These are phyloP conservation scores for human DNA, from an alignment of 2,113 vertebrate species.

Conservation along the genomic window DNA sequence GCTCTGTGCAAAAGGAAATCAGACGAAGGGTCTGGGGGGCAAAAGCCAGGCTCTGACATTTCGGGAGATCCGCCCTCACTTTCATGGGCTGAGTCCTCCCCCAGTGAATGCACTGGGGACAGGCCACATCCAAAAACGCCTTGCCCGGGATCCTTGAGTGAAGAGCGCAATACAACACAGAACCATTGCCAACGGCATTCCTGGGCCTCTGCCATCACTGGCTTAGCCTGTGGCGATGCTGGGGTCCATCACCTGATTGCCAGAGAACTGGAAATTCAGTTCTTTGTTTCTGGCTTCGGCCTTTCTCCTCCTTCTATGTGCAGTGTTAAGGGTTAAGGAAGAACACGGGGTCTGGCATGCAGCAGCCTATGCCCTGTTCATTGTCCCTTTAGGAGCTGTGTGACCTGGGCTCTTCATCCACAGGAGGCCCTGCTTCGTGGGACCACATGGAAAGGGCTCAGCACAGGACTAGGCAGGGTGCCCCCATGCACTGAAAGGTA, in stretches of 20 bases:
- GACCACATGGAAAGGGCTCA: background rate
- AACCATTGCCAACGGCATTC: rapidly evolving
- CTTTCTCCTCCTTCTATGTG: rapidly evolving
- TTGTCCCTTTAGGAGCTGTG: background rate
- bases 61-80: background rate
- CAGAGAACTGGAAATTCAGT: rapidly evolving
- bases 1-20: rapidly evolving
- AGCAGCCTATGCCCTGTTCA: rapidly evolving
- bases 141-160: rapidly evolving
- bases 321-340: rapidly evolving
- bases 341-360: background rate
- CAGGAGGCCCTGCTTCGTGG: rapidly evolving
- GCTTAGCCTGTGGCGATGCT: rapidly evolving
- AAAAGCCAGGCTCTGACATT: background rate
- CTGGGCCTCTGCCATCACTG: rapidly evolving
- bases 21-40: background rate
- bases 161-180: background rate
- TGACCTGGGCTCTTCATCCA: rapidly evolving
- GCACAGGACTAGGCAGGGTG: rapidly evolving
- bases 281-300: background rate
- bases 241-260: no score
- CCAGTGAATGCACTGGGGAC: background rate
- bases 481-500: background rate
- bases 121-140: background rate
- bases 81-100: background rate